Evolutionary conservation across 2,888 invertebrate species (phyloP).

Genomic region (Chrysomela aeneicollis): DNA sequence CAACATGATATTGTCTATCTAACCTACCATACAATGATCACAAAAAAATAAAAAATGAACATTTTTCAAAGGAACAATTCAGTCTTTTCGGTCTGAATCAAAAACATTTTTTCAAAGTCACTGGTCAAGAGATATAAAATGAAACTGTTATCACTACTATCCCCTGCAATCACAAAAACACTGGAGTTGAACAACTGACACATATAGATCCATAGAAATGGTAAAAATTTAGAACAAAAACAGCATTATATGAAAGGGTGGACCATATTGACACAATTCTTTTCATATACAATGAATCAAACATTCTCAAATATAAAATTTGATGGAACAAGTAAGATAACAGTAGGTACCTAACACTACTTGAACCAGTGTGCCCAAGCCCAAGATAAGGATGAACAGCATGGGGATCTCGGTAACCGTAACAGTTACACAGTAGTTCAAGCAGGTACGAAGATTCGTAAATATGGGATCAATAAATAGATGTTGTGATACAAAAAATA

Average conservation of each 20-base stretch:
- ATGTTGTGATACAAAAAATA: too few species aligned
- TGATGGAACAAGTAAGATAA: too few species aligned
- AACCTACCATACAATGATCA: not conserved
- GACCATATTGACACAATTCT: constrained; percentile 5
- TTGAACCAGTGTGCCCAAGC: too few species aligned
- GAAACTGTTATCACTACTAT: too few species aligned
- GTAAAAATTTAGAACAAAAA: constrained; percentile 13
- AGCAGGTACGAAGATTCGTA: too few species aligned
- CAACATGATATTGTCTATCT: not conserved
- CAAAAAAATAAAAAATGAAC: not conserved
- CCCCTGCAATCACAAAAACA: constrained; percentile 10
- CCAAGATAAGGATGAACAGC: too few species aligned
- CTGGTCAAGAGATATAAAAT: not conserved
- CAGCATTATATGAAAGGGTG: constrained; percentile 3
- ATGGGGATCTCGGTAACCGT: too few species aligned
- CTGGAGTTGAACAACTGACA: constrained; percentile 12
- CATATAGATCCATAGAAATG: constrained; percentile 13
- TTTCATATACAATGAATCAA: constrained; percentile 2
- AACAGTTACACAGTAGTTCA: too few species aligned
- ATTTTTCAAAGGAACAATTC: not conserved
- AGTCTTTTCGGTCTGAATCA: constrained; percentile 11
- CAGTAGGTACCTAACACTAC: too few species aligned
- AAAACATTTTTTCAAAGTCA: constrained; percentile 9
- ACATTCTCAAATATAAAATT: not conserved
- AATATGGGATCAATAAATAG: too few species aligned